Percentiles rank a stretch among this genome's conserved stretches.
Evolutionary conservation across 2,797 vertebrate species (phyloP).

Genomic region (Lagorchestes hirsutus): DNA sequence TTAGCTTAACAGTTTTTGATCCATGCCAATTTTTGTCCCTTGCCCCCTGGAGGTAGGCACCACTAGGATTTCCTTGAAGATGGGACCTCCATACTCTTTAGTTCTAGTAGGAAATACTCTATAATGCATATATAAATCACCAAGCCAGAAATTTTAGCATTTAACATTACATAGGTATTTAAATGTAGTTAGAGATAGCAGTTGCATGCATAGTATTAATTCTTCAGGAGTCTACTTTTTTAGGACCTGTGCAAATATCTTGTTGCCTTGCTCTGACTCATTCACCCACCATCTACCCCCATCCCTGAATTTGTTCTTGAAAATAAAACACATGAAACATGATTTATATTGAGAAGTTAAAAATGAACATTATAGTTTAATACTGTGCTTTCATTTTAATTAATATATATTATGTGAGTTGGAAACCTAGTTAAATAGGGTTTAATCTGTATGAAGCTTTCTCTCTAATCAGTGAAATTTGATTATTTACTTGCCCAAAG

Average conservation of each 20-base stretch:
- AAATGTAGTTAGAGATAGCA: slow-evolving; percentile 4
- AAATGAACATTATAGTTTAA: slow-evolving; percentile 35
- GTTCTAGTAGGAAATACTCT: slow-evolving; percentile 33
- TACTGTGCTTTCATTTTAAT: slow-evolving; percentile 30
- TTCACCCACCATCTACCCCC: background rate
- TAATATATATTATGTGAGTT: slow-evolving; percentile 14
- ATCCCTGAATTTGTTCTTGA: slow-evolving; percentile 22
- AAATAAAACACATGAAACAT: slow-evolving; percentile 22
- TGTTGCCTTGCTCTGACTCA: slow-evolving; percentile 15
- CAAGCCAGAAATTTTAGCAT: slow-evolving; percentile 40
- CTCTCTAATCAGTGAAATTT: background rate
- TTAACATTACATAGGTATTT: slow-evolving; percentile 28
- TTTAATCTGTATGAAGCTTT: slow-evolving; percentile 18
- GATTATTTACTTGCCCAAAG: background rate
- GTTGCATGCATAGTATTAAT: background rate
- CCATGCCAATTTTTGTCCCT: background rate
- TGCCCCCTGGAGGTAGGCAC: background rate
- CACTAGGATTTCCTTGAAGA: background rate
- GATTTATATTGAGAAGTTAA: slow-evolving; percentile 3
- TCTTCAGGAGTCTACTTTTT: slow-evolving; percentile 27
- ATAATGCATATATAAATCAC: background rate
- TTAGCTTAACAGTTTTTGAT: background rate
- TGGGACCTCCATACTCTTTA: background rate
- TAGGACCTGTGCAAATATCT: background rate
- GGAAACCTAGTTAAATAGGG: background rate